phyloP scores from a whole-genome alignment of 2,113 vertebrate species.

The Paramormyrops kingsleyae region DNA sequence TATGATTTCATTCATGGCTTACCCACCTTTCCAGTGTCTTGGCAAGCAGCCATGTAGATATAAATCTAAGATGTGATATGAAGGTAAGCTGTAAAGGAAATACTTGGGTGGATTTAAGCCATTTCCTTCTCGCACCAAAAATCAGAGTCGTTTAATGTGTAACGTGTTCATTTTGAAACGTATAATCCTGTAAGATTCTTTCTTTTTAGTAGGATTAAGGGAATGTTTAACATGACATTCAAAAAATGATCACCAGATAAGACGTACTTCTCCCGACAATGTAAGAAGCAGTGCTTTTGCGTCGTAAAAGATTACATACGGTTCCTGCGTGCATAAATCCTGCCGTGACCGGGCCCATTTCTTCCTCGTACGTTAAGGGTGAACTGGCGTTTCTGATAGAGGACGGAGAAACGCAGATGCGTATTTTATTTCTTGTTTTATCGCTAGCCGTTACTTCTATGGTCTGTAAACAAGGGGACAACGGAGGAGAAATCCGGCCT shows the following conservation, averaged over 20 bases:
- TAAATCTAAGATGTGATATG: conserved; percentile 11
- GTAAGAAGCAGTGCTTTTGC: not conserved
- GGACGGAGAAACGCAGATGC: not conserved
- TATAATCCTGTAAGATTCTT: not conserved
- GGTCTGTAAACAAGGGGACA: conserved; percentile 49
- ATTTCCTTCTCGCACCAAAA: not conserved
- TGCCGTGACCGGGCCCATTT: not conserved
- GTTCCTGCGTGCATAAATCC: not conserved
- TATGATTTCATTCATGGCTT: conserved; percentile 7
- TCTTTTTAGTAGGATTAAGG: not conserved
- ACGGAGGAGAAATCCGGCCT: conserved; percentile 48
- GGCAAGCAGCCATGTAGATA: conserved; percentile 13
- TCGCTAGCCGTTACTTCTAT: not conserved
- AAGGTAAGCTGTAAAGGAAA: not conserved
- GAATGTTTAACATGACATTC: not conserved
- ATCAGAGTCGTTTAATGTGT: not conserved
- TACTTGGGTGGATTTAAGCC: not conserved
- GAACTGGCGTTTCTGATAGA: not conserved
- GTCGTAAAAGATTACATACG: not conserved
- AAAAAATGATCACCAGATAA: not conserved
- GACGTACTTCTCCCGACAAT: not conserved
- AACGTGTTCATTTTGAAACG: not conserved
- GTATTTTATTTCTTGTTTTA: not conserved
- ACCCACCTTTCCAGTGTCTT: conserved; percentile 17
- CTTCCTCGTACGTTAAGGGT: not conserved